Evolutionary conservation across 1,140 invertebrate species (phyloP), one percentile per base, ranked within the genome.

Genomic region (Meloidogyne exigua): DNA sequence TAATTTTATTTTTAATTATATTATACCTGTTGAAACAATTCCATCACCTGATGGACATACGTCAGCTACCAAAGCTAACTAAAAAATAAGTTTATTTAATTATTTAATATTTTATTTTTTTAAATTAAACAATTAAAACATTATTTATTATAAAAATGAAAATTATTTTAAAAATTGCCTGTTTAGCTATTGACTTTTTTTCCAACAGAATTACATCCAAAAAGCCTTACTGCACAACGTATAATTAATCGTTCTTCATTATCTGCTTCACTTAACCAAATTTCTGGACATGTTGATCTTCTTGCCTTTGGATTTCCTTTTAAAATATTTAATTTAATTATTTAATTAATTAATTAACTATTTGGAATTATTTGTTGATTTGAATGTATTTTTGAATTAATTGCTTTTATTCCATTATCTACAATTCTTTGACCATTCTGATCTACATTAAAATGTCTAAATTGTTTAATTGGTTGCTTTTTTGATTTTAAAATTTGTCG

Each of bases 251-350:
- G 49, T 42, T 32, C 39, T n/a, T 81, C 63, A 57, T 81, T 76
- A 1, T 80, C 81, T 15, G 76, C 80, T 1, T 21, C 23, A 66
- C 80, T 84, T 42, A 83, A 66, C 81, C 81, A 83, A 76, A 83
- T 83, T 71, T 83, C 81, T 13, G 81, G 81, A 74, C 81, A 83
- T 0, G 81, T 83, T 21, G 81, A 76, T 13, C 81, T 63, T 13
- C 81, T 80, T 44, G n/a, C 49, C 42, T 82, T 75, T 39, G 62
- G 32, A 65, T 63, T 83, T 67, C 76, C 76, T 81, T 49, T 57
- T 57, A n/a, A n/a, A 13, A 18, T 49, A 13, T 44, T 44, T 57
- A n/a, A 39, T 39, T 39, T 15, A 76, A 79, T 42, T 70, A 18
- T 76, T 32, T 13, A 11, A 68, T 10, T 68, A 39, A 9, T 32